These are phyloP conservation scores for Unio delphinus DNA, from an alignment of 2,888 invertebrate genomes.

Conservation along the genomic window DNA sequence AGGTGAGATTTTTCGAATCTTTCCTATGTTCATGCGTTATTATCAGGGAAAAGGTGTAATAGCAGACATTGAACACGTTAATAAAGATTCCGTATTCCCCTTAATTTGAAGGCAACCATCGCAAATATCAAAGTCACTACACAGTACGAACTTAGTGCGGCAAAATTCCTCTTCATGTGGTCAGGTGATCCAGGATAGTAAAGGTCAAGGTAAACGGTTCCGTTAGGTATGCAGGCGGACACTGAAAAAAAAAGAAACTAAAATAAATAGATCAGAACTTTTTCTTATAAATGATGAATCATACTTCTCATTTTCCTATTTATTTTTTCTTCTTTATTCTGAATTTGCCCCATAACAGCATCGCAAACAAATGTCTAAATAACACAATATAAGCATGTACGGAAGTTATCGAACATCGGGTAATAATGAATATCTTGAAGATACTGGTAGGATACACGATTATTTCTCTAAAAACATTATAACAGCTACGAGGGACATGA, in stretches of 20 bases:
- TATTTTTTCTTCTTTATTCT: background rate
- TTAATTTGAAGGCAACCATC: slow-evolving; percentile 43
- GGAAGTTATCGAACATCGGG: too few species aligned
- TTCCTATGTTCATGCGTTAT: too few species aligned
- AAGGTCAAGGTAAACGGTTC: slow-evolving; percentile 40
- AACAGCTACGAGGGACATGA: too few species aligned
- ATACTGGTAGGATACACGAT: too few species aligned
- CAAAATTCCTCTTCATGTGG: slow-evolving; percentile 50
- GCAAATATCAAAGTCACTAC: slow-evolving; percentile 41
- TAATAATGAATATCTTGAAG: too few species aligned
- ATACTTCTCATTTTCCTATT: too few species aligned
- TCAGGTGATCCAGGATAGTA: slow-evolving; percentile 47
- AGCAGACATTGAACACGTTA: slow-evolving; percentile 2
- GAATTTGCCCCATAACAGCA: background rate
- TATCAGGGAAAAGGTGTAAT: too few species aligned
- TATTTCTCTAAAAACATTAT: too few species aligned
- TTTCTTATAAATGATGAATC: too few species aligned
- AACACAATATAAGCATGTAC: too few species aligned
- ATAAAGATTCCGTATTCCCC: slow-evolving; percentile 47
- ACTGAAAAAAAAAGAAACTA: slow-evolving; percentile 20
- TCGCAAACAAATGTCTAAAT: background rate
- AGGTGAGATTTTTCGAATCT: too few species aligned
- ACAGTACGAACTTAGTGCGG: slow-evolving; percentile 42
- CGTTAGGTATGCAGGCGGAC: slow-evolving; percentile 34
- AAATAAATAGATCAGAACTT: too few species aligned